phyloP scores from a whole-genome alignment of 2,113 vertebrate species.

The Solenodon paradoxus region DNA sequence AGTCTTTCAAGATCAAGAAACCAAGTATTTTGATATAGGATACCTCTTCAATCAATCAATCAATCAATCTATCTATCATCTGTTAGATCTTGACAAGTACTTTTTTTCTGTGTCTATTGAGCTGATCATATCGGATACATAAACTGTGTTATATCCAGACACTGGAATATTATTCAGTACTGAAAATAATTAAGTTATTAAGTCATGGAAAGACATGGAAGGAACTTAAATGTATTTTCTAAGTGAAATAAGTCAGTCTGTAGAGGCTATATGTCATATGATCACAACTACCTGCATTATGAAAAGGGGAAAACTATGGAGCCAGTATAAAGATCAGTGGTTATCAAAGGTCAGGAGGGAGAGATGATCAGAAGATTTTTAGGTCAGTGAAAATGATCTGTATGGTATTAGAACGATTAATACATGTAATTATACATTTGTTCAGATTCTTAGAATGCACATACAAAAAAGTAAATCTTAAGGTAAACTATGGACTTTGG shows the following conservation, averaged over 20 bases:
- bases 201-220: not conserved
- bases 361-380: not conserved
- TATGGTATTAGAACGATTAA: not conserved
- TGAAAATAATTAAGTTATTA: not conserved
- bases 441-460: not conserved
- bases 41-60: not conserved
- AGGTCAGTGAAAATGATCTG: not conserved
- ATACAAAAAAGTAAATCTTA: not conserved
- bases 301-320: not conserved
- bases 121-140: too few species aligned
- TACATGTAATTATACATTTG: not conserved
- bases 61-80: too few species aligned
- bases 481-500: not conserved
- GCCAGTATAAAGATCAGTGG: not conserved
- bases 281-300: not conserved
- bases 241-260: not conserved
- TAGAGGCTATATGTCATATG: not conserved
- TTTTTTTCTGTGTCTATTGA: too few species aligned
- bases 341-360: not conserved
- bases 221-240: not conserved
- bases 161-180: not conserved
- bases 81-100: too few species aligned
- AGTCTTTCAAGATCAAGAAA: not conserved
- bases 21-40: not conserved
- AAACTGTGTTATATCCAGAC: not conserved